Base-by-base conservation (phyloP, 2,113 vertebrate species). In the Hepsetus odoe region DNA sequence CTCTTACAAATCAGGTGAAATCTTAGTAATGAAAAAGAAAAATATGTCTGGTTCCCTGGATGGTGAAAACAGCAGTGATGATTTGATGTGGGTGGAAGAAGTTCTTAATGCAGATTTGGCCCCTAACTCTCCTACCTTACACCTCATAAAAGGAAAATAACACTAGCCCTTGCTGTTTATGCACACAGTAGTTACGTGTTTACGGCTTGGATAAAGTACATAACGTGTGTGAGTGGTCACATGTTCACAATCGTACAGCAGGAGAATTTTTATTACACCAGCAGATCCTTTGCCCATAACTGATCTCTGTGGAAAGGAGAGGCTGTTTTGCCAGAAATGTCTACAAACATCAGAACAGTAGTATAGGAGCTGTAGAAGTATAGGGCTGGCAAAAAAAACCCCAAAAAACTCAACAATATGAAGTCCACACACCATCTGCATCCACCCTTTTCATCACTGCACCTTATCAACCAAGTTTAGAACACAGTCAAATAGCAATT, bases 401-500 rank as follows among this genome's bases (percentile, higher is more conserved):
- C n/a, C n/a, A n/a, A n/a, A n/a, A n/a, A n/a, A n/a, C n/a, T n/a
- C n/a, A n/a, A n/a, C n/a, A n/a, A n/a, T n/a, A n/a, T n/a, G n/a
- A n/a, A n/a, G n/a, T n/a, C n/a, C n/a, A n/a, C n/a, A n/a, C n/a
- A n/a, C n/a, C n/a, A n/a, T n/a, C n/a, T n/a, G n/a, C n/a, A n/a
- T n/a, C n/a, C n/a, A n/a, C n/a, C 46, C 51, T 55, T 10, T 22
- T 55, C 51, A 55, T 55, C 51, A 55, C 20, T 55, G 22, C 9
- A 55, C 20, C 51, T 55, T 55, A 55, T 55, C 51, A 55, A 24
- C 51, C 8, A 10, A 8, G n/a, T 5, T 55, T 38, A 18, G 33
- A 80, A 58, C 59, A 38, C 59, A 79, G 18, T 20, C 46, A 49
- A 44, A 72, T 5, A 68, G 46, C 58, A 86, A 87, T 87, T 76